These are phyloP conservation scores for Platynereis dumerilii DNA, from an alignment of 2,888 invertebrate species.

Conservation along the genomic window DNA sequence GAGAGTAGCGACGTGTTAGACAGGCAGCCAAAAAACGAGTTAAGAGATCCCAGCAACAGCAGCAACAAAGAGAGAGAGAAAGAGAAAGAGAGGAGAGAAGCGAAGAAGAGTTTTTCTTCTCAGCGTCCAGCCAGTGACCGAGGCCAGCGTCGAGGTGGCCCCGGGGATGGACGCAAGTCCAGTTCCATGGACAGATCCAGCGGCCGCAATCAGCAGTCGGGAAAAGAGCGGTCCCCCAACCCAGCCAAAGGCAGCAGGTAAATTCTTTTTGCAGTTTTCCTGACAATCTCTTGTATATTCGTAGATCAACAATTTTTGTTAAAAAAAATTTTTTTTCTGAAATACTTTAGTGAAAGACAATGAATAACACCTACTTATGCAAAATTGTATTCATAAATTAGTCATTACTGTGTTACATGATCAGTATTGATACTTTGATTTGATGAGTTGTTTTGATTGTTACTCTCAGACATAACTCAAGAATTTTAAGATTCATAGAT, in stretches of 20 bases:
- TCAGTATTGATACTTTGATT: too few species aligned
- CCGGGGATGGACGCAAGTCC: slow-evolving; percentile 31
- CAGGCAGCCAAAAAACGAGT: slow-evolving; percentile 40
- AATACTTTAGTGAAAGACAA: too few species aligned
- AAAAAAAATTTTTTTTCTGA: too few species aligned
- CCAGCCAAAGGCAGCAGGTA: slow-evolving; percentile 52
- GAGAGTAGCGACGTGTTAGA: slow-evolving; percentile 74
- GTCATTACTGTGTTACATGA: too few species aligned
- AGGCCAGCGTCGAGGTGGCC: slow-evolving; percentile 46
- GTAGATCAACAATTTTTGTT: too few species aligned
- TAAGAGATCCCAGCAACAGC: slow-evolving; percentile 31
- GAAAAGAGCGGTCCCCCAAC: slow-evolving; percentile 52
- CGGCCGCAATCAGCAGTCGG: slow-evolving; percentile 37
- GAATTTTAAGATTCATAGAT: too few species aligned
- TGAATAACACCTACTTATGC: too few species aligned
- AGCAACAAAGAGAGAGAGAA: slow-evolving; percentile 25
- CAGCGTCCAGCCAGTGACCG: slow-evolving; percentile 61
- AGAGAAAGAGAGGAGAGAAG: slow-evolving; percentile 38
- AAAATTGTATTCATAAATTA: too few species aligned
- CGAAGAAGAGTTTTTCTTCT: slow-evolving; percentile 62
- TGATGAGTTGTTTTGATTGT: too few species aligned
- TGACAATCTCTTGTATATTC: too few species aligned
- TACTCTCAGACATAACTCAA: too few species aligned
- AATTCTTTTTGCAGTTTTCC: slow-evolving; percentile 41
- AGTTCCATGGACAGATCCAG: slow-evolving; percentile 39